Evolutionary conservation across 1,140 invertebrate genomes (phyloP), one percentile per base, ranked within the genome.

Genomic region (Diorhabda sublineata): DNA sequence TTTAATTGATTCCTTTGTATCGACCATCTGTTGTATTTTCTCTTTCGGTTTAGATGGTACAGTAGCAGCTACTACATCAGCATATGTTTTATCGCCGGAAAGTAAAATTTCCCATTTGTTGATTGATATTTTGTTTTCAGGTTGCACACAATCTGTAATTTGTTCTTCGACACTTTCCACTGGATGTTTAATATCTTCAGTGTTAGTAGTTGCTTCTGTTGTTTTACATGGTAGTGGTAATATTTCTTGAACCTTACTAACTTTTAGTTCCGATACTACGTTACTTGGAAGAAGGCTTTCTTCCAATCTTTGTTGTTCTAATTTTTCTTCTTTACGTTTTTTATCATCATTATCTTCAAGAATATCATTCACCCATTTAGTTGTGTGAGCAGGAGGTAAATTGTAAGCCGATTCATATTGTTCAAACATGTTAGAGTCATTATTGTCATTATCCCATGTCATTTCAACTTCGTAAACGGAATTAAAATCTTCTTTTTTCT

Each of bases 71-170:
- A 87, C 80, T 8, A 87, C 83, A 79, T 85, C 83, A 47, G 86
- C 87, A 68, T 88, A 88, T 4, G 87, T 87, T 81, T 87, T 88
- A 45, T 83, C 83, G 42, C 73, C 74, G 64, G 69, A 58, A 61
- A 83, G 67, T 8, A 85, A 81, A 66, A 76, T 70, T 59, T 81
- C 73, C 85, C 84, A 86, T 64, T 75, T 71, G 62, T 75, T 73
- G 6, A 66, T 45, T 45, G 69, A 57, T 67, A 67, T 45, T 42
- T 52, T 45, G 6, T 64, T 47, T 44, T 45, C 67, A 62, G 64
- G 58, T 52, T 43, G 52, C 59, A 45, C 42, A 26, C 42, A 8
- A 11, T 62, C 52, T 43, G 45, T 7, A 7, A 63, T 45, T 7
- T 58, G 6, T 71, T 60, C 11, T 59, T 66, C 58, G 45, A 57